Base-by-base conservation (phyloP, 2,113 vertebrate genomes). In the Grantiella picta region DNA sequence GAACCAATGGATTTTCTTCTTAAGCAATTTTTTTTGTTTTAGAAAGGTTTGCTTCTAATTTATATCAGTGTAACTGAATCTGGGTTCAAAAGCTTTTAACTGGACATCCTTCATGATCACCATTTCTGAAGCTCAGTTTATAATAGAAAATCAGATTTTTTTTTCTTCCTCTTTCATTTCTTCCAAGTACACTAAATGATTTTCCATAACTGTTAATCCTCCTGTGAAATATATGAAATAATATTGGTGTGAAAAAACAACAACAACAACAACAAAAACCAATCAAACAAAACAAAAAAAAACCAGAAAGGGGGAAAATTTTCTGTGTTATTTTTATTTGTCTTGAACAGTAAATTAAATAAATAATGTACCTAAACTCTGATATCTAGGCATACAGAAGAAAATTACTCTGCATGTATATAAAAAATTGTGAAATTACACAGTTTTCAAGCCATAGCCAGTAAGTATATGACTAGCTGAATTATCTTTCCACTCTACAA, bases 401-500 rank as follows among this genome's bases (percentile, higher is more conserved):
- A 86, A 91, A 90, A 79, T 72, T 0, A 85, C 23, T 71, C n/a
- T 92, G 27, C 7, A 7, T 85, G 25, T 79, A 29, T 60, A 69
- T 11, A 56, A 54, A 92, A 31, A 18, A 82, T 28, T 44, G 12
- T 84, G 52, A 96, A 96, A 76, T 71, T 69, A 82, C 14, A 52
- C 3, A 23, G 80, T 95, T 94, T 89, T 22, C 84, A 79, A 94
- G 28, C 29, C 29, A 23, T 10, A 91, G 33, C 15, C 45, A 47
- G 25, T 68, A 82, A 94, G 35, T 73, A 80, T 73, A 89, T 86
- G 28, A 94, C 85, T 92, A 85, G 10, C 40, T 85, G 90, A 76
- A 86, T 93, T 95, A 76, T 86, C 38, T 96, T 91, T 87, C 33
- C 9, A 90, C 60, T 64, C 75, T 49, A 86, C 17, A 85, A 80